These are phyloP conservation scores for Actinia equina DNA, from an alignment of 64 coral and sea anemone genomes.

Conservation along the genomic window DNA sequence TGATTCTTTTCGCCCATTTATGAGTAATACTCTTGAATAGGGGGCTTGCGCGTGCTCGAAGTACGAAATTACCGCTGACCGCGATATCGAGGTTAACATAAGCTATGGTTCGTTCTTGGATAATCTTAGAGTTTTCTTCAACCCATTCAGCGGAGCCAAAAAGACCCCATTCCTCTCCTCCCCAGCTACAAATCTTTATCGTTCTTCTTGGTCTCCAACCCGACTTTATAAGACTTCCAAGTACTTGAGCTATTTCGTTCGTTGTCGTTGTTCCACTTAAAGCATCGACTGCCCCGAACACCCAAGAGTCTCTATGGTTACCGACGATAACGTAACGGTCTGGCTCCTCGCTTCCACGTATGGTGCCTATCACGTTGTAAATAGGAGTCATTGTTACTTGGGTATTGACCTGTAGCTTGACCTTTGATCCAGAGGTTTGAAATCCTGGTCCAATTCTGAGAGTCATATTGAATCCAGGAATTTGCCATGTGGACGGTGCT, in stretches of 20 bases:
- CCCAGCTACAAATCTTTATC: conserved; percentile 64
- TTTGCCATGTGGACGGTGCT: background rate
- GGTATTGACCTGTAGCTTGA: conserved; percentile 38
- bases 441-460: background rate
- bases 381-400: background rate
- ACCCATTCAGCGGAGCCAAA: conserved; percentile 64
- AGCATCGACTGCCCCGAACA: conserved; percentile 69
- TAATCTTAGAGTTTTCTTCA: conserved; percentile 47
- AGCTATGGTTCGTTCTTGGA: conserved; percentile 41
- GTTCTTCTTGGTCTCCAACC: conserved; percentile 65
- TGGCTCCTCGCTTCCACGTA: conserved; percentile 39
- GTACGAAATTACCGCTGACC: conserved; percentile 30
- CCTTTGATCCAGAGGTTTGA: background rate
- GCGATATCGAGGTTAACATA: conserved; percentile 59
- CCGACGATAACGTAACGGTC: conserved; percentile 71
- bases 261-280: conserved; percentile 57
- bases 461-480: background rate
- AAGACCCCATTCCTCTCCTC: conserved; percentile 57
- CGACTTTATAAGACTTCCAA: conserved; percentile 31
- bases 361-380: conserved; percentile 57
- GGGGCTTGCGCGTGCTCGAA: conserved; percentile 36
- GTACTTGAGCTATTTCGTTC: conserved; percentile 53
- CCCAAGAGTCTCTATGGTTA: conserved; percentile 85
- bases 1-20: conserved; percentile 46
- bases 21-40: conserved; percentile 37